Evolutionary conservation across 2,888 invertebrate genomes (phyloP), one percentile per base, ranked within the genome.

Genomic region (Portevinia maculata): DNA sequence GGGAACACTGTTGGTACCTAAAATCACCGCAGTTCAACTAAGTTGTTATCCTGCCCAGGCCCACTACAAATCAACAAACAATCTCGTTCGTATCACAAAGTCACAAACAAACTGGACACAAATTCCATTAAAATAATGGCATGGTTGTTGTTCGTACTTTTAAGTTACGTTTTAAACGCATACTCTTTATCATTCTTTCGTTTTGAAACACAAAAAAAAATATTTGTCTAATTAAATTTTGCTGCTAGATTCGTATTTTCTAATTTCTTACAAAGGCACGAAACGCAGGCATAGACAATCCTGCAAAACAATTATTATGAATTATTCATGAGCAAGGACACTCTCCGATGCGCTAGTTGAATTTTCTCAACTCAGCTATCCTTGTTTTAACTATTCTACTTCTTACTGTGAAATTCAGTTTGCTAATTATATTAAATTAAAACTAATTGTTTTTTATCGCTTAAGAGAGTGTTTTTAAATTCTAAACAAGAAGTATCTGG

Each of bases 321-420:
- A 73, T 79, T 62, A 79, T 79, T 79, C 79, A 73, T 79, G 73
- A 73, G 53, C 24, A 15, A 60, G 59, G 67, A 52, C 59, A 75
- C 41, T 65, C 15, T 39, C 44, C 19, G 32, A 17, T 24, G 24
- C 11, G 34, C 13, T 55, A 19, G 19, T 39, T 44, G 24, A 15
- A 24, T 28, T 28, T 28, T 28, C 13, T 9, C 15, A 15, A 30
- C 9, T 44, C 44, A 44, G 44, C 44, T 7, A 2, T 39, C 39
- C 7, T 1, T 39, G 39, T 1, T 7, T 39, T 39, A 21, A 44
- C 21, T 44, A 39, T 39, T 19, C 7, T 44, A 11, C 19, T 28
- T 1, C 7, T 28, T 50, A 50, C 13, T 13, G 7, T 50, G 13
- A 13, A 15, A 30, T 19, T 19, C 8, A 44, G 7, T 44, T 21